phyloP scores from a whole-genome alignment of 2,888 invertebrate species.

The Aspidiotus destructor region DNA sequence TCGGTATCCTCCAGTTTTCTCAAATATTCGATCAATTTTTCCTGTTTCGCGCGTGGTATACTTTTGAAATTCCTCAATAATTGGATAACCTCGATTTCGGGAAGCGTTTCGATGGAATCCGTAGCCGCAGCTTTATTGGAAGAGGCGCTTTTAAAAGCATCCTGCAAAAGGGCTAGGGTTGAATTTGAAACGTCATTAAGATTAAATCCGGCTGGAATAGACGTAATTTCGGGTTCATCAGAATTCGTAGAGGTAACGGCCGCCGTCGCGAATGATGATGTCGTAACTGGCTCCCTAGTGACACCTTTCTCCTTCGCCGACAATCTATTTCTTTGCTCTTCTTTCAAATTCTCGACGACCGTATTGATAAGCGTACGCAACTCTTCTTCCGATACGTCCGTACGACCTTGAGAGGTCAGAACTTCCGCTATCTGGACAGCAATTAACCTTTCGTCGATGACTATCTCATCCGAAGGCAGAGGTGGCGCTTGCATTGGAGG shows the following conservation, averaged over 20 bases:
- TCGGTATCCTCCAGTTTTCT: slow-evolving; percentile 70
- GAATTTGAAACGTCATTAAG: slow-evolving; percentile 18
- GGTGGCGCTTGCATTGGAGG: slow-evolving; percentile 8
- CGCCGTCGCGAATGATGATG: not conserved
- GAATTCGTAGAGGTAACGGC: not conserved
- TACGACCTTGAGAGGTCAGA: slow-evolving; percentile 66
- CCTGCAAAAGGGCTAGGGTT: slow-evolving; percentile 37
- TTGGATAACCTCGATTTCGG: slow-evolving; percentile 69
- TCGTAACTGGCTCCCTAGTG: not conserved
- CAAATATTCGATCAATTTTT: slow-evolving; percentile 67
- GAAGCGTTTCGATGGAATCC: slow-evolving; percentile 57
- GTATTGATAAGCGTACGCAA: slow-evolving; percentile 69
- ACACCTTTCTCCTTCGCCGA: not conserved
- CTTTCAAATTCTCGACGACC: slow-evolving; percentile 57
- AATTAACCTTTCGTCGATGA: slow-evolving; percentile 67
- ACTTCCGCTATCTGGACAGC: slow-evolving; percentile 73
- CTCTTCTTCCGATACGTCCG: slow-evolving; percentile 68
- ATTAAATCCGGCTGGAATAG: slow-evolving; percentile 28
- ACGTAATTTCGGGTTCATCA: not conserved
- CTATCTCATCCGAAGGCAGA: slow-evolving; percentile 4
- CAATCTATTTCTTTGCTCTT: slow-evolving; percentile 40
- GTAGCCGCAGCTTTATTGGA: slow-evolving; percentile 23
- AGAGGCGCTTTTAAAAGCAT: slow-evolving; percentile 38
- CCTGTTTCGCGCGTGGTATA: slow-evolving; percentile 68
- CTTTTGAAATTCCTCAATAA: slow-evolving; percentile 72